Percentiles rank a stretch among this genome's conserved stretches.
phyloP scores from a whole-genome alignment of 30 jellyfish, hydroid and myxozoan genomes.

The Aurelia sp. region DNA sequence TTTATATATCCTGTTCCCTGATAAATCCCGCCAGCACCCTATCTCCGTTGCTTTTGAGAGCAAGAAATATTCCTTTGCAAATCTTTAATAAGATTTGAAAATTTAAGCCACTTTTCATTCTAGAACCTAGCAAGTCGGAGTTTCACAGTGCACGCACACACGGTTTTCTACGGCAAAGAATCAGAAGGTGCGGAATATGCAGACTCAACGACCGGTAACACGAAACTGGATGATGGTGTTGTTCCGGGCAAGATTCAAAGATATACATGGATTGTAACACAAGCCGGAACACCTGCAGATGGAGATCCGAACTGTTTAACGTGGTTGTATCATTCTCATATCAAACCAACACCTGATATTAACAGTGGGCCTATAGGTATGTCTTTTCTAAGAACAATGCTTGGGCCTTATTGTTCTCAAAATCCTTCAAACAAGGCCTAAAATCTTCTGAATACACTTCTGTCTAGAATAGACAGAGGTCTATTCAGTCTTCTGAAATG shows the following conservation, averaged over 20 bases:
- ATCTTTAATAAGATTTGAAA: no score
- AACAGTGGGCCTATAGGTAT: constrained; percentile 67
- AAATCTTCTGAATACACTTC: no score
- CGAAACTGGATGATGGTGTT: constrained; percentile 48
- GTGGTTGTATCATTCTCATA: constrained; percentile 70
- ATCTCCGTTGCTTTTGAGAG: no score
- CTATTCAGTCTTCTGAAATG: no score
- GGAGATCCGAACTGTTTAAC: constrained; percentile 69
- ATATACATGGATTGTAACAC: constrained; percentile 51
- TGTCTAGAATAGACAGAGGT: no score
- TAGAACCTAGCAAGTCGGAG: constrained; percentile 58
- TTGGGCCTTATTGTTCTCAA: no score
- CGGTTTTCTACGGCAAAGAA: constrained; percentile 58
- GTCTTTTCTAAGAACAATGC: neutral
- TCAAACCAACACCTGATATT: constrained; percentile 49
- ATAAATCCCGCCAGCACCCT: no score
- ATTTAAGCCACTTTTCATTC: neutral
- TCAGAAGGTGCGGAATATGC: constrained; percentile 67
- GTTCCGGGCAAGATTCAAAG: constrained; percentile 38
- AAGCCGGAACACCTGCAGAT: constrained; percentile 55
- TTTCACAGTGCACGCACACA: constrained; percentile 70
- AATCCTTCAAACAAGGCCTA: no score
- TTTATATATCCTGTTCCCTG: no score
- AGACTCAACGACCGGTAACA: constrained; percentile 43
- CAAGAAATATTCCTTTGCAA: no score